phyloP scores from a whole-genome alignment of 2,797 vertebrate species.

The Pelodytes ibericus region DNA sequence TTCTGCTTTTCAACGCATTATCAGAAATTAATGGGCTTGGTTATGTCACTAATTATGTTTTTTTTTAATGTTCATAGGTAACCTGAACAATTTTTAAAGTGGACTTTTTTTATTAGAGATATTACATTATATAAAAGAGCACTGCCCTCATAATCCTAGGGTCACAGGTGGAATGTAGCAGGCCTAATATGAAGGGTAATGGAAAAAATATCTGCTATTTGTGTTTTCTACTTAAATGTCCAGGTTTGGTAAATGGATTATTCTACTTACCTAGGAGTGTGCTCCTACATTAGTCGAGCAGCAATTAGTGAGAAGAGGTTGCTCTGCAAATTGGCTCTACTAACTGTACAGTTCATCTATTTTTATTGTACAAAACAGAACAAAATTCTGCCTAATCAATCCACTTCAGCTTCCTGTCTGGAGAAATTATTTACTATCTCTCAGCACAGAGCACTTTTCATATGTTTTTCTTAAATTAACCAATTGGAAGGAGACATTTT shows the following conservation, averaged over 20 bases:
- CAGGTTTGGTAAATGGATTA: slow-evolving; percentile 88
- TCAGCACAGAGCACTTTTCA: slow-evolving; percentile 64
- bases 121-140: slow-evolving; percentile 72
- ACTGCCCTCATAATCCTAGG: slow-evolving; percentile 70
- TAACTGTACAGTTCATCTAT: slow-evolving; percentile 72
- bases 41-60: slow-evolving; percentile 70
- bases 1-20: slow-evolving; percentile 70
- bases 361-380: slow-evolving; percentile 78
- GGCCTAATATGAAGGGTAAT: slow-evolving; percentile 86
- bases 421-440: slow-evolving; percentile 71
- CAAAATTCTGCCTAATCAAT: slow-evolving; percentile 78
- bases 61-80: slow-evolving; percentile 68
- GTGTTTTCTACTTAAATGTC: slow-evolving; percentile 80
- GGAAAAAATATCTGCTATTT: slow-evolving; percentile 84
- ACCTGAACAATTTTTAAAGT: slow-evolving; percentile 71
- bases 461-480: slow-evolving; percentile 74
- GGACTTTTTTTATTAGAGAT: slow-evolving; percentile 71
- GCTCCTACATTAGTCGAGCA: slow-evolving; percentile 74
- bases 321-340: slow-evolving; percentile 74
- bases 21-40: slow-evolving; percentile 72
- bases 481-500: slow-evolving; percentile 62
- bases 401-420: slow-evolving; percentile 74
- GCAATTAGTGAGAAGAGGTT: slow-evolving; percentile 78
- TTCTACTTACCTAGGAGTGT: slow-evolving; percentile 71
- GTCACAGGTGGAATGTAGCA: slow-evolving; percentile 84